Evolutionary conservation across 2,888 invertebrate genomes (phyloP).

Genomic region (Ganaspis brasiliensis): DNA sequence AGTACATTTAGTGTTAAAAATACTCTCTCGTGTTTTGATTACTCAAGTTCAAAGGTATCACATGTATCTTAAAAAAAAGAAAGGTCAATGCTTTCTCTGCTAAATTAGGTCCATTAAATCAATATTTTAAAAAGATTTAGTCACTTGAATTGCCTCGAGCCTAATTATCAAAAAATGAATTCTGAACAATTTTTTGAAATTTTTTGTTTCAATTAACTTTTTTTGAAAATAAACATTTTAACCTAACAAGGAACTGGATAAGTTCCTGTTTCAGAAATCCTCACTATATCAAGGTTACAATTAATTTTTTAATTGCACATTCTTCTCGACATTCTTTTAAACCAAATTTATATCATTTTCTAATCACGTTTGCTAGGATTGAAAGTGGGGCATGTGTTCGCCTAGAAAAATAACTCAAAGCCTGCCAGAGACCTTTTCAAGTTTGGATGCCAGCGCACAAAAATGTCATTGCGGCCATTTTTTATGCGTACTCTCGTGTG

Average conservation of each 20-base stretch:
- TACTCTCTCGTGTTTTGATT: slow-evolving; percentile 45
- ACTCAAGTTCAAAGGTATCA: neutral
- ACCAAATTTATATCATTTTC: too few relatives aligned
- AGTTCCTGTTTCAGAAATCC: too few relatives aligned
- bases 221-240: too few relatives aligned
- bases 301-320: too few relatives aligned
- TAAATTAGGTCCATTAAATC: neutral
- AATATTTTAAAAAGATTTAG: neutral
- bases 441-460: neutral
- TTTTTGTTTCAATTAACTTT: too few relatives aligned
- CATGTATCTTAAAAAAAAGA: neutral
- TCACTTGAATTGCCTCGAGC: too few relatives aligned
- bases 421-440: neutral
- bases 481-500: slow-evolving; percentile 30
- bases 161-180: neutral
- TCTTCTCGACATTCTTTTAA: too few relatives aligned
- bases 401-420: slow-evolving; percentile 18
- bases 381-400: slow-evolving; percentile 14
- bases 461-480: slow-evolving; percentile 25
- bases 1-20: slow-evolving; percentile 55
- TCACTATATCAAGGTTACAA: too few relatives aligned
- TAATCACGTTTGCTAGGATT: slow-evolving; percentile 9
- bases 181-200: too few relatives aligned
- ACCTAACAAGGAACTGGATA: too few relatives aligned
- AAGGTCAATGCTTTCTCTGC: neutral